phyloP scores from a whole-genome alignment of 2,888 invertebrate genomes.

The Drosophila gaucha region DNA sequence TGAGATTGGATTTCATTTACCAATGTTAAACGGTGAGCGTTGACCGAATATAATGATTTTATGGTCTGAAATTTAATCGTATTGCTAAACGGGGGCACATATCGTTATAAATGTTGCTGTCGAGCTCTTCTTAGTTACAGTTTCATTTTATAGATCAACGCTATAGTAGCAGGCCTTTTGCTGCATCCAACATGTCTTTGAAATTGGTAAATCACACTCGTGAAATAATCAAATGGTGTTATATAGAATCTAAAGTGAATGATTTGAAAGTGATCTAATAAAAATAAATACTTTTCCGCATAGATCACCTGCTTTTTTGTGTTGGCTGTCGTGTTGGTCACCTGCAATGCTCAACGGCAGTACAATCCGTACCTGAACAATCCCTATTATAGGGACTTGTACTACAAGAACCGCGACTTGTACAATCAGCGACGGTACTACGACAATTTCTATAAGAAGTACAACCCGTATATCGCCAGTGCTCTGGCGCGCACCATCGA shows the following conservation, averaged over 20 bases:
- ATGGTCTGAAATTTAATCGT: constrained; percentile 51
- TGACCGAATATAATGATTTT: constrained; percentile 54
- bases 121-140: constrained; percentile 55
- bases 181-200: constrained; percentile 50
- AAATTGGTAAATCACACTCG: constrained; percentile 56
- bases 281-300: constrained; percentile 1
- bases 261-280: neutral
- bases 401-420: constrained; percentile 70
- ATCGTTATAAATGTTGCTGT: constrained; percentile 60
- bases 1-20: constrained; percentile 45
- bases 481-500: constrained; percentile 70
- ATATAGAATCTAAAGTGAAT: neutral
- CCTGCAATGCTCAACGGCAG: constrained; percentile 59
- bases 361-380: constrained; percentile 66
- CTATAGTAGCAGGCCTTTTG: constrained; percentile 20
- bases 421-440: constrained; percentile 73
- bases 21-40: constrained; percentile 26
- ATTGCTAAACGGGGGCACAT: constrained; percentile 35
- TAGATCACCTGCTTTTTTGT: constrained; percentile 51
- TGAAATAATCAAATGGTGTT: neutral
- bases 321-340: constrained; percentile 40
- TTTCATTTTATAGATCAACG: constrained; percentile 57
- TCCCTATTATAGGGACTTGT: constrained; percentile 64
- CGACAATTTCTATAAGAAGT: constrained; percentile 74
- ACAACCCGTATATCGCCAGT: constrained; percentile 69